Evolutionary conservation across 1,140 invertebrate genomes (phyloP), one percentile per base, ranked within the genome.

Genomic region (Scaptomyza montana): DNA sequence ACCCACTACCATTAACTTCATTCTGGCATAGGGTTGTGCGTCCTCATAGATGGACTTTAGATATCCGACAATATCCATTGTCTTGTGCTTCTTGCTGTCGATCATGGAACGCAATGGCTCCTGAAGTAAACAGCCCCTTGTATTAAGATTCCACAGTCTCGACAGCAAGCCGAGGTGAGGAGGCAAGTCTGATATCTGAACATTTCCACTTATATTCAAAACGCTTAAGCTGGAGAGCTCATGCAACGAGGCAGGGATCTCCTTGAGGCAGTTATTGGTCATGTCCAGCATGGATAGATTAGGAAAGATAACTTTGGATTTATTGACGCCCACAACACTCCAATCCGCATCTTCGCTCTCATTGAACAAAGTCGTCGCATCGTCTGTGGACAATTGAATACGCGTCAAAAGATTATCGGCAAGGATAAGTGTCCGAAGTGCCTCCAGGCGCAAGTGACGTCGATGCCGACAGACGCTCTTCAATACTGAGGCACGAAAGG

Each of bases 1-100:
- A 0, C 99, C 99, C 12, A 99, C 98, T 50, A 99, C 95, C 98
- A 99, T 99, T 3, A 99, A 93, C 91, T 99, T 99, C 96, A 99
- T 98, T 43, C 97, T 93, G 5, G 97, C 96, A 92, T 99, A 99
- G 0, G 97, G 96, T 89, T 96, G 96, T 0, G 98, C 98, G 92
- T 99, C 96, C 90, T 97, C 96, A 50, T 97, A 92, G 50, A 97
- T 95, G 1, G 95, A 96, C 91, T 98, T 98, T 1, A 99, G 94
- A 92, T 99, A 99, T 0, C 98, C 98, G 39, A 99, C 95, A 41
- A 99, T 96, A 91, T 99, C 98, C 94, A 98, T 97, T 5, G 98
- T 99, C 93, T 98, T 98, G 89, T 97, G 98, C 64, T 97, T 97
- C 81, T 98, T 98, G 53, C 95, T 96, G 25, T 96, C 96, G 39